These are phyloP conservation scores for Strix occidentalis DNA, from an alignment of 2,797 vertebrate genomes.

Conservation along the genomic window DNA sequence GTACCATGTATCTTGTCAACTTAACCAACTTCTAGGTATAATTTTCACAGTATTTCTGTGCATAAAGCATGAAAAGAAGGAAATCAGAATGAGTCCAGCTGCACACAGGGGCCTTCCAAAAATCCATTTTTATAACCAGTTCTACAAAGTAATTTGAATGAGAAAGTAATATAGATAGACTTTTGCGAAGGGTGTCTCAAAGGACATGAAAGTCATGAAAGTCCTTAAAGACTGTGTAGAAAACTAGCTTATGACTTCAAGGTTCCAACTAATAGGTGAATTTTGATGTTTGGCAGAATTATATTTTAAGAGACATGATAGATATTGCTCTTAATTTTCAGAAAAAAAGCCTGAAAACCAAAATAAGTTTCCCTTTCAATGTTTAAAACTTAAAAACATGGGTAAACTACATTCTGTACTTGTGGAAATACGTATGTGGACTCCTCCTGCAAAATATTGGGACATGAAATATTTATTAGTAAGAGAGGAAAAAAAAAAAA, in stretches of 20 bases:
- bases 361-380: background rate
- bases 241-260: background rate
- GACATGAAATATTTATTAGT: background rate
- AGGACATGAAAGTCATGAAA: background rate
- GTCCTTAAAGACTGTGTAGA: background rate
- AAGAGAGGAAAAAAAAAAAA: background rate
- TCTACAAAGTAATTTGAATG: background rate
- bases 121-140: background rate
- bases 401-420: background rate
- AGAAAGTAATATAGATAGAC: background rate
- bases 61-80: background rate
- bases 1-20: background rate
- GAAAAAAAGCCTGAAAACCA: background rate
- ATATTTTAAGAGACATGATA: background rate
- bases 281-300: background rate
- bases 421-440: background rate
- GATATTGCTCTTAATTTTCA: background rate
- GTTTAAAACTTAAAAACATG: background rate
- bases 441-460: background rate
- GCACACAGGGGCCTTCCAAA: background rate
- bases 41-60: background rate
- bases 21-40: background rate
- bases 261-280: background rate
- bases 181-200: background rate
- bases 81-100: background rate